Evolutionary conservation across 2,888 invertebrate species (phyloP), one percentile per base, ranked within the genome.

Genomic region (Iselma pallidipennis): DNA sequence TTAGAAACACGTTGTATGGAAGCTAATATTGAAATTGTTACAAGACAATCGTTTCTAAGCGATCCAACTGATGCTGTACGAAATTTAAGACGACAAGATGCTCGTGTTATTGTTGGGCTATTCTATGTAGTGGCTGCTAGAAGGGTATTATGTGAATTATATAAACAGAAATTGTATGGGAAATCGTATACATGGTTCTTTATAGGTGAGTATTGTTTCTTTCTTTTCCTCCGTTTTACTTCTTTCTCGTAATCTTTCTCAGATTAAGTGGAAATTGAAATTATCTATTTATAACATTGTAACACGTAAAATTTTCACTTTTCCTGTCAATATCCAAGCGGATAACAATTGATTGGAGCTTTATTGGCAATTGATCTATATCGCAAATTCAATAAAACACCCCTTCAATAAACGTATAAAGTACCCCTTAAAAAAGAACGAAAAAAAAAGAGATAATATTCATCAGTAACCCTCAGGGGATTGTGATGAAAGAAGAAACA

Each of bases 121-220:
- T 99, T 98, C 85, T 99, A 99, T 83, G 98, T 98, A 61, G 96
- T 96, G 6, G 97, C 97, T 48, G 99, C 99, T 0, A 85, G 98
- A 56, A 86, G 95, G 54, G 98, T 99, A 0, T 89, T 99, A 19
- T 99, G 99, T 81, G 97, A 98, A 82, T 91, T 97, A 73, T 97
- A 94, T 84, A 95, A 94, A 77, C 94, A 96, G 77, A 90, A 91
- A 64, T 85, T 99, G 21, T 98, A 94, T 79, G 99, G 98, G 14
- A 92, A 95, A 73, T 92, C 94, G 42, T 94, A 98, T 83, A 98
- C 99, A 25, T 99, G 99, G 99, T 96, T 98, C 82, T 96, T 99
- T 82, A 98, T 99, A 74, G 99, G 97, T 88, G 79, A 87, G 88
- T 81, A 42, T 42, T 42, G 37, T 16, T 37, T 37, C n/a, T n/a